These are phyloP conservation scores for Chouioia cunea DNA, from an alignment of 2,888 invertebrate species.

Conservation along the genomic window DNA sequence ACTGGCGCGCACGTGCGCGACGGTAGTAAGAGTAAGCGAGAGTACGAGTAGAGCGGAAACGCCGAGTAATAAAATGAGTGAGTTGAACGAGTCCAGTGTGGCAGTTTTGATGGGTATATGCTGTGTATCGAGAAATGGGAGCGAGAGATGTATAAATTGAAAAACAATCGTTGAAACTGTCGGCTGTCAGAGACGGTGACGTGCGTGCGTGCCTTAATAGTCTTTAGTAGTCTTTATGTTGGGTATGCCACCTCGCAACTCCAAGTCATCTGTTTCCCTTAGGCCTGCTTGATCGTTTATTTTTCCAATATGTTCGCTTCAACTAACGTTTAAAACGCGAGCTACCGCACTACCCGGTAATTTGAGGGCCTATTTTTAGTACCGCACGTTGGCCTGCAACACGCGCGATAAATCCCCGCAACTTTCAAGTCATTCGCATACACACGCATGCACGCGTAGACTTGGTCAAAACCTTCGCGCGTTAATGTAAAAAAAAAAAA, in stretches of 20 bases:
- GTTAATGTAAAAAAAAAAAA: not conserved
- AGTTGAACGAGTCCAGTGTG: conserved; percentile 9
- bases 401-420: not conserved
- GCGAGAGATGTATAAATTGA: conserved; percentile 65
- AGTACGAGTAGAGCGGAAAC: conserved; percentile 34
- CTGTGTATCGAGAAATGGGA: conserved; percentile 52
- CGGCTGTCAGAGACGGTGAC: conserved; percentile 64
- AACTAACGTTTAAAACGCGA: conserved; percentile 26
- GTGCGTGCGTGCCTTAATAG: conserved; percentile 57
- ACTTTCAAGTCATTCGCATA: conserved; percentile 4
- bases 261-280: conserved; percentile 66
- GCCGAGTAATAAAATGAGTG: conserved; percentile 33
- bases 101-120: conserved; percentile 6
- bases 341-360: conserved; percentile 33
- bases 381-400: not conserved
- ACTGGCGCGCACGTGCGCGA: too few species aligned
- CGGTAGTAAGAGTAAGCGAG: too few species aligned
- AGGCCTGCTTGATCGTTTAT: conserved; percentile 61
- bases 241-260: not conserved
- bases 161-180: conserved; percentile 66
- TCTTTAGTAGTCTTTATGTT: conserved; percentile 34
- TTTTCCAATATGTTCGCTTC: conserved; percentile 66
- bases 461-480: not conserved
- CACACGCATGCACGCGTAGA: not conserved
- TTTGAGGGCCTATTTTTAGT: conserved; percentile 37